Evolutionary conservation across 2,113 vertebrate species (phyloP).

Genomic region (Channa argus): DNA sequence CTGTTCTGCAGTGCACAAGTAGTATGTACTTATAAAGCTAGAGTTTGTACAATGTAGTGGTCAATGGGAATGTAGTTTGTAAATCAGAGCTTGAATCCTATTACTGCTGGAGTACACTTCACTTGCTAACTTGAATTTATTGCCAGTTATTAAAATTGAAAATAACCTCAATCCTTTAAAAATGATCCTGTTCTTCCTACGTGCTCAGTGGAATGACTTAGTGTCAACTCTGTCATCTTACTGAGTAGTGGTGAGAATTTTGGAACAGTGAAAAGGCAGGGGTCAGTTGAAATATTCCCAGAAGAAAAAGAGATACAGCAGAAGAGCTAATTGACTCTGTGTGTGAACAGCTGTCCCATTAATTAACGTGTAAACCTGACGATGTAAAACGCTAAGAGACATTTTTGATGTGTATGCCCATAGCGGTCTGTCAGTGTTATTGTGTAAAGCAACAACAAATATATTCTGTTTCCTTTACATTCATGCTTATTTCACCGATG

Average conservation of each 20-base stretch:
- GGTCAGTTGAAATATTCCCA: neutral
- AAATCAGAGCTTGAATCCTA: too few species aligned
- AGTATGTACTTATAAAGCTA: neutral
- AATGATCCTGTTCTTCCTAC: neutral
- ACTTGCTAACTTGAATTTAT: too few species aligned
- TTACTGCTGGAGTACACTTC: too few species aligned
- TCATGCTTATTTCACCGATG: too few species aligned
- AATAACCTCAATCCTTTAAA: too few species aligned
- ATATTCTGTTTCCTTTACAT: too few species aligned
- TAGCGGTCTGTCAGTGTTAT: neutral
- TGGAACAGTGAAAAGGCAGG: neutral
- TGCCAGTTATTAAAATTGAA: too few species aligned
- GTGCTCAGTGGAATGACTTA: neutral
- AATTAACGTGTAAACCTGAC: neutral
- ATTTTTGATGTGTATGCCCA: neutral
- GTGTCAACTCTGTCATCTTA: neutral
- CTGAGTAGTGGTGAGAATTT: neutral
- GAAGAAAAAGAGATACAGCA: neutral
- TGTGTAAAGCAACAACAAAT: neutral
- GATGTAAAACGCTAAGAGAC: slow-evolving; percentile 1
- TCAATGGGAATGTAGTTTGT: neutral
- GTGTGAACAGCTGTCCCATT: slow-evolving; percentile 6
- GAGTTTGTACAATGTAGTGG: neutral
- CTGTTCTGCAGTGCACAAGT: neutral
- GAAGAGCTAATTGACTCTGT: neutral